Evolutionary conservation across 2,888 invertebrate genomes (phyloP), one percentile per base, ranked within the genome.

Genomic region (Trissolcus brochymenae): DNA sequence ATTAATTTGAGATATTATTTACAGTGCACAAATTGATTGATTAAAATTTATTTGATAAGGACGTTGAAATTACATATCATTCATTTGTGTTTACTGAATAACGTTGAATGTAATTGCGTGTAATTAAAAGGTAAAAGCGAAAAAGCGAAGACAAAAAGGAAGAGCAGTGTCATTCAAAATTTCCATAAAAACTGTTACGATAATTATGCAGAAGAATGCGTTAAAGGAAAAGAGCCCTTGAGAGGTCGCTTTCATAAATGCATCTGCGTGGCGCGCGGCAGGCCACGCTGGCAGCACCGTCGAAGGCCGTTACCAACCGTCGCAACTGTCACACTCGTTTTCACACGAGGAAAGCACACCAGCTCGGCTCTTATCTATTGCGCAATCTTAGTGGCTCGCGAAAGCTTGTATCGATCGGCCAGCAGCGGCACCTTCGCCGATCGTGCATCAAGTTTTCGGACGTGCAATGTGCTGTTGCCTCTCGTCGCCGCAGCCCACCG

Each of bases 241-340:
- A 35, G 35, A 35, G 35, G 7, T 6, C 19, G 51, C 19, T 51
- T 16, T 13, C 6, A 19, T 51, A 17, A 51, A 51, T 13, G 19
- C 51, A 16, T 1, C 6, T 16, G 46, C n/a, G 46, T 9, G 46
- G 6, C 7, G 6, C 7, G 46, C 14, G 46, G 4, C 9, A 4
- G 46, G 14, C 6, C 14, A 46, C 46, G 16, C 14, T 46, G 16
- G 57, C 51, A 66, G 66, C 66, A 66, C 57, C 57, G 43, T 59
- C 59, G 53, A 4, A 9, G 66, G 1, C 53, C 46, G 60, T 68
- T 68, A 68, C 60, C 68, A 60, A 68, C 68, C 68, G 60, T 60
- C 19, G 60, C 54, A 60, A 46, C 17, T 64, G 43, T 60, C 54
- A 19, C 51, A 14, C 21, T 46, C 51, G 43, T n/a, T 17, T 17